A percentile compares a stretch with the other conserved stretches of the same genome.
Conservation (phyloP, 2,888 invertebrate species). For the Dasysyrphus tricinctus region DNA sequence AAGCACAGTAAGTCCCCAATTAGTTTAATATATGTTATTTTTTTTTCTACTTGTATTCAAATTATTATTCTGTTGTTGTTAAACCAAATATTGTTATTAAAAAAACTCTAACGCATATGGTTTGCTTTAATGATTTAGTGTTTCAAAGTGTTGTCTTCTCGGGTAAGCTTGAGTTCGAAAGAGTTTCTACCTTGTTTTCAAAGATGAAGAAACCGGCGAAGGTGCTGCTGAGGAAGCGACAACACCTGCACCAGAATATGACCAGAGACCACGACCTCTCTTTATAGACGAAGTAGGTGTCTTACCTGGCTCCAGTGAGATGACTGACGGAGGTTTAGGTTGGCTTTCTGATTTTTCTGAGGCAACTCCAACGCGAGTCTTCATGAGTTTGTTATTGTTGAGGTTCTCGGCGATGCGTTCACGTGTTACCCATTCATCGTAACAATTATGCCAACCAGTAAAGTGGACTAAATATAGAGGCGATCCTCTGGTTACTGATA, state of each 20-base stretch:
- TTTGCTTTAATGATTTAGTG: constrained; percentile 87
- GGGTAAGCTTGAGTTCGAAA: constrained; percentile 87
- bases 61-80: constrained; percentile 75
- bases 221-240: too few relatives aligned
- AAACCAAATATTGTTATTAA: constrained; percentile 82
- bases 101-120: constrained; percentile 82
- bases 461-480: constrained; percentile 92
- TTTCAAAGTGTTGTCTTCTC: constrained; percentile 98
- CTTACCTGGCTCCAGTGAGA: too few relatives aligned
- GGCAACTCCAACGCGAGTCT: too few relatives aligned
- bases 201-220: too few relatives aligned
- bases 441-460: constrained; percentile 98
- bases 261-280: too few relatives aligned
- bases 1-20: constrained; percentile 93
- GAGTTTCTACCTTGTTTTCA: constrained; percentile 25
- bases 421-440: constrained; percentile 98
- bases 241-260: too few relatives aligned
- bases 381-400: too few relatives aligned
- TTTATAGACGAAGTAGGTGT: too few relatives aligned
- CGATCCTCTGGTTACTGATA: constrained; percentile 87
- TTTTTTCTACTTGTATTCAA: constrained; percentile 65
- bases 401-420: constrained; percentile 94
- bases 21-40: constrained; percentile 76
- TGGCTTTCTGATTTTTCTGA: too few relatives aligned
- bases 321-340: too few relatives aligned